Evolutionary conservation across 2,888 invertebrate species (phyloP).

Genomic region (Lasioglossum malachurum): DNA sequence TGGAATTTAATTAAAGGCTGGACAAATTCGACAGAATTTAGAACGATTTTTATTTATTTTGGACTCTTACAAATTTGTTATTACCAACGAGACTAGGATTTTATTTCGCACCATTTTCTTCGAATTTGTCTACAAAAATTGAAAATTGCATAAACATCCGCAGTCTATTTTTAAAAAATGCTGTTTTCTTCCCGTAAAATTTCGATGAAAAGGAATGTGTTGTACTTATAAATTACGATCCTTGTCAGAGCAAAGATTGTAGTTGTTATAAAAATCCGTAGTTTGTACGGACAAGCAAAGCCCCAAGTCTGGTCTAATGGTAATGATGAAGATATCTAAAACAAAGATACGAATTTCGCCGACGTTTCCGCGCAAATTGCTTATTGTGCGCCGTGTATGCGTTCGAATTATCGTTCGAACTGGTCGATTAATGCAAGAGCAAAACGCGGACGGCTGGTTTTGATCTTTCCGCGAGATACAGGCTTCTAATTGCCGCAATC

Average conservation of each 20-base stretch:
- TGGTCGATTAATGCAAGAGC: constrained; percentile 40
- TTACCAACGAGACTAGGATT: too few species aligned
- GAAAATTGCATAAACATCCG: too few species aligned
- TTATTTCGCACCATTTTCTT: too few species aligned
- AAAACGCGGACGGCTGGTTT: constrained; percentile 36
- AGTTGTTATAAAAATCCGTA: neutral
- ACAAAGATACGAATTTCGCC: neutral
- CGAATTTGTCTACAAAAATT: too few species aligned
- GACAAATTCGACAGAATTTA: too few species aligned
- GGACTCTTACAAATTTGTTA: too few species aligned
- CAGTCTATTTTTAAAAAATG: too few species aligned
- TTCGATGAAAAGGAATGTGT: too few species aligned
- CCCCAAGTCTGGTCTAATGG: neutral
- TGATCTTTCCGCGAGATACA: constrained; percentile 44
- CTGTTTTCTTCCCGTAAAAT: too few species aligned
- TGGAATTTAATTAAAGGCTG: neutral
- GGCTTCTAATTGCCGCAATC: constrained; percentile 60
- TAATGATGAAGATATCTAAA: neutral
- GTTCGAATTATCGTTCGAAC: constrained; percentile 33
- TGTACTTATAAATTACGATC: neutral
- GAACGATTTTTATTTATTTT: too few species aligned
- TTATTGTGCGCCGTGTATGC: neutral
- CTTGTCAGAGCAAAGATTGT: neutral
- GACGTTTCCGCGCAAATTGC: neutral
- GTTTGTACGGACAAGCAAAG: neutral